These are phyloP conservation scores for Polyommatus icarus DNA, from an alignment of 2,888 invertebrate genomes.

Conservation along the genomic window DNA sequence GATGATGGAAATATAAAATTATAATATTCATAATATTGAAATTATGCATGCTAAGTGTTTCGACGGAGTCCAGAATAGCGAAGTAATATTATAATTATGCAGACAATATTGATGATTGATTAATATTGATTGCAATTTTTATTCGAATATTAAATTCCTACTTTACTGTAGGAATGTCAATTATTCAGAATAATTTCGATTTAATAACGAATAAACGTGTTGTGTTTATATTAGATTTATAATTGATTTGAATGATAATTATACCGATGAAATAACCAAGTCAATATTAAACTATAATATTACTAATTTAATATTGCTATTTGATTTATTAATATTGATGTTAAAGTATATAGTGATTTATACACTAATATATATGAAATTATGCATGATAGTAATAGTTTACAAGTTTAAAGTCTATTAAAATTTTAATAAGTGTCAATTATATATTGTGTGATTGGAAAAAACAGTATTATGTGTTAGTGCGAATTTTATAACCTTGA, in stretches of 20 bases:
- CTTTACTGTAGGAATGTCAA: not conserved
- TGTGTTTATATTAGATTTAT: constrained; percentile 9
- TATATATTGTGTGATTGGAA: constrained; percentile 27
- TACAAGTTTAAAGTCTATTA: not conserved
- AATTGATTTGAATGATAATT: not conserved
- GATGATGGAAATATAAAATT: not conserved
- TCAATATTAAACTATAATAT: constrained; percentile 8
- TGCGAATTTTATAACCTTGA: constrained; percentile 30
- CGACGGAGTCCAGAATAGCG: not conserved
- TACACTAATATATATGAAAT: not conserved
- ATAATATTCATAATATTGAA: not conserved
- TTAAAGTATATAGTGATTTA: not conserved
- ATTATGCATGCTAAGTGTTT: not conserved
- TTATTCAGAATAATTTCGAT: constrained; percentile 16
- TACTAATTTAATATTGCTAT: not conserved
- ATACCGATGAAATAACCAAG: not conserved
- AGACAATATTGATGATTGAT: not conserved
- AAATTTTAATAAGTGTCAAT: constrained; percentile 19
- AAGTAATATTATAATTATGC: constrained; percentile 8
- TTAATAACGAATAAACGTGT: constrained; percentile 8
- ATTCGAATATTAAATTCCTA: constrained; percentile 21
- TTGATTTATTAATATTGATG: not conserved
- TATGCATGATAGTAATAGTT: not conserved
- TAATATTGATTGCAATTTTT: constrained; percentile 12
- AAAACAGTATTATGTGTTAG: constrained; percentile 30